These are phyloP conservation scores for Metacarcinus magister DNA, from an alignment of 2,888 invertebrate genomes.

Conservation along the genomic window DNA sequence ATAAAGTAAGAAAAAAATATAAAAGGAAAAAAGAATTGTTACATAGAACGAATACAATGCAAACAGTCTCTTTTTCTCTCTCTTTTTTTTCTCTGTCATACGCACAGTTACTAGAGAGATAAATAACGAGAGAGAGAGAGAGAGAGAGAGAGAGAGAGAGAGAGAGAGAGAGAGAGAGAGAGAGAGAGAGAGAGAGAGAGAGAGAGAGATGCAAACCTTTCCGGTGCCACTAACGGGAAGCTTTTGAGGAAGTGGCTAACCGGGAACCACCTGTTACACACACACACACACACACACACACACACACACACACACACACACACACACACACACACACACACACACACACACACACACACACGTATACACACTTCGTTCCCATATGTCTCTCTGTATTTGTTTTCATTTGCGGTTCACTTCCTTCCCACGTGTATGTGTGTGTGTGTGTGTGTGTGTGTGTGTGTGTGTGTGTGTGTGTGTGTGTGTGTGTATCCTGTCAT, in stretches of 20 bases:
- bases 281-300: conserved; percentile 26
- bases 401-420: conserved; percentile 1
- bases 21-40: background rate
- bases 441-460: conserved; percentile 11
- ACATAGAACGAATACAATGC: background rate
- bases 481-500: background rate
- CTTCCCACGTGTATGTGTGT: background rate
- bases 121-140: background rate
- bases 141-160: background rate
- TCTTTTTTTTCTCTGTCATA: background rate
- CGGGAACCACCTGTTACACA: background rate
- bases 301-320: conserved; percentile 14
- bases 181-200: background rate
- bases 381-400: conserved; percentile 1
- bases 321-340: background rate
- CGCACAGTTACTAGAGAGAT: background rate
- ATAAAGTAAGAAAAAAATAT: background rate
- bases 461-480: conserved; percentile 2
- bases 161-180: conserved; percentile 22
- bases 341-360: background rate
- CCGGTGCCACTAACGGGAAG: background rate
- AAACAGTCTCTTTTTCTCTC: background rate
- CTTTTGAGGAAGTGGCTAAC: background rate
- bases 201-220: background rate
- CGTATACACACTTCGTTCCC: background rate